Base-by-base conservation (phyloP, 1,140 invertebrate genomes). In the Apis dorsata region DNA sequence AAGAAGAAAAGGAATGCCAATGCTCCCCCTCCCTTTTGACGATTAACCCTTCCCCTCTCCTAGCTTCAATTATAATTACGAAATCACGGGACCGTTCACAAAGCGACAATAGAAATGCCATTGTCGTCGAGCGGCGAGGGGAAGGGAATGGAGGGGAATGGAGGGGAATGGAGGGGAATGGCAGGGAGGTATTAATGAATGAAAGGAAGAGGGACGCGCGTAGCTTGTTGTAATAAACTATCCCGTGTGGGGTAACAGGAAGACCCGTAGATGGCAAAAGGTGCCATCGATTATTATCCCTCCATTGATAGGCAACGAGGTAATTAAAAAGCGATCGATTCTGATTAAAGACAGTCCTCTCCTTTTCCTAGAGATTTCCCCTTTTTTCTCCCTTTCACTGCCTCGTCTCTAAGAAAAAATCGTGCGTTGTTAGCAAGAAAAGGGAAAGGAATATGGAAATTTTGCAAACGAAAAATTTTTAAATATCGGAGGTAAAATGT, bases 171-270 rank as follows among this genome's bases (percentile, higher is more conserved):
- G 66, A 72, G 12, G 0, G 2, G 34, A 34, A 34, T 34, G 34
- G 28, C 1, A 28, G 28, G 34, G 2, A 34, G 34, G 21, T 19
- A 62, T 34, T 71, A 63, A 80, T 63, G 59, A 63, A 21, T 62
- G 57, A 71, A 55, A 70, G 17, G 24, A 69, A 51, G 28, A 55
- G 28, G 15, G 34, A n/a, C 49, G 24, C 24, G 24, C 24, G 28
- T 62, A n/a, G 71, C 69, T 84, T 81, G 78, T 84, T 84, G 57
- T 34, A 84, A 84, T 84, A 68, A 74, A 84, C 78, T 73, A 74
- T 69, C 57, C 24, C 19, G n/a, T 28, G 51, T 34, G 60, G 44
- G 28, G 1, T 28, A 28, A 2, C 1, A 66, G 65, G 59, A 55
- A 55, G 51, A 13, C 60, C 34, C n/a, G 24, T 44, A 34, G n/a